A percentile compares a stretch with the other conserved stretches of the same genome.
phyloP scores from a whole-genome alignment of 2,888 invertebrate genomes.

The Scaeva pyrastri region DNA sequence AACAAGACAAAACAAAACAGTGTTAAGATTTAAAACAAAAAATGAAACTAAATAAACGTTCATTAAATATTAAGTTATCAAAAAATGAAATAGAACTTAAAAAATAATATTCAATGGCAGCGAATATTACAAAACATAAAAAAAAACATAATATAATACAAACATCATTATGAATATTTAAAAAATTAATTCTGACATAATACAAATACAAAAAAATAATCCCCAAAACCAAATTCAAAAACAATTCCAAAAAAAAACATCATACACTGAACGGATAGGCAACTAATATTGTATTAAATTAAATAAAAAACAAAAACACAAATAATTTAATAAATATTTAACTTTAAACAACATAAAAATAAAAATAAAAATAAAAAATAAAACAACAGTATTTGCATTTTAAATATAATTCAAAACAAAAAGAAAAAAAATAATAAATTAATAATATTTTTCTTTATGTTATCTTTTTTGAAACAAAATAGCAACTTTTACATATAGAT shows the following conservation, averaged over 20 bases:
- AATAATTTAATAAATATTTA: slow-evolving; percentile 77
- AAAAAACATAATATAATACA: slow-evolving; percentile 10
- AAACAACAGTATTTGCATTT: slow-evolving; percentile 76
- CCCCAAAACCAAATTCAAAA: slow-evolving; percentile 72
- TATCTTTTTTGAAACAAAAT: slow-evolving; percentile 61
- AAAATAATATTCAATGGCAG: slow-evolving; percentile 67
- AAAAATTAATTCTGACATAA: slow-evolving; percentile 38
- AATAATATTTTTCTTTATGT: slow-evolving; percentile 60
- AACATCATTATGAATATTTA: slow-evolving; percentile 36
- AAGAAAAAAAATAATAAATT: slow-evolving; percentile 40
- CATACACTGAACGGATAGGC: slow-evolving; percentile 60
- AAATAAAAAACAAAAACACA: slow-evolving; percentile 74
- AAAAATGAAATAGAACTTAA: slow-evolving; percentile 59
- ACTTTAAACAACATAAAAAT: slow-evolving; percentile 73
- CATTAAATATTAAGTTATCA: slow-evolving; percentile 48
- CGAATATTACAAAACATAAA: slow-evolving; percentile 58
- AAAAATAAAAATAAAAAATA: slow-evolving; percentile 55
- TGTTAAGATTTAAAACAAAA: slow-evolving; percentile 59
- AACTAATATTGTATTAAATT: slow-evolving; percentile 72
- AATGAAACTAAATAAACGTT: slow-evolving; percentile 77
- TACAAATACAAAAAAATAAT: slow-evolving; percentile 66
- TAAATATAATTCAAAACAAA: slow-evolving; percentile 49
- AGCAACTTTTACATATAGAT: slow-evolving; percentile 72
- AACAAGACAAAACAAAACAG: slow-evolving; percentile 44
- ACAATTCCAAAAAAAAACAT: slow-evolving; percentile 46